Evolutionary conservation across 2,888 invertebrate species (phyloP), one percentile per base, ranked within the genome.

Genomic region (Sarcophaga carnaria): DNA sequence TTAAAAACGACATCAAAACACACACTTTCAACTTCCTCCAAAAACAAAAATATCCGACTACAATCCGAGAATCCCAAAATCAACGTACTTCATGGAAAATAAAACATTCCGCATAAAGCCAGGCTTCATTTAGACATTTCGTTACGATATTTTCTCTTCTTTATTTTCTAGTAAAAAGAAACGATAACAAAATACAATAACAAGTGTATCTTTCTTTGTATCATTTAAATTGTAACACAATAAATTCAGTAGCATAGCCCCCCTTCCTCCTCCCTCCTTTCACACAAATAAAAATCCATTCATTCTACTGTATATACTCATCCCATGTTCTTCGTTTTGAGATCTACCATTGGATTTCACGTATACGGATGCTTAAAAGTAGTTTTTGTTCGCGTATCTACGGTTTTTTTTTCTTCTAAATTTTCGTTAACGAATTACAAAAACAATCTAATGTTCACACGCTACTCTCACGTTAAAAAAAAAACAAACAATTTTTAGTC

Each of bases 381-480:
- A 70, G 76, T 80, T 83, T 86, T 71, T 54, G 12, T 54, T 17
- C 54, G 2, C 17, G 12, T 54, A 4, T 17, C 17, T 17, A 14
- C 54, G 12, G 5, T 14, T 54, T 54, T 54, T 3, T 22, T 54
- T 54, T 54, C 12, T 54, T 37, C 8, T 37, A 37, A 54, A 54
- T 54, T 54, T 54, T 37, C 37, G 5, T 14, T 54, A 54, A 54
- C 54, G 54, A 54, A 14, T 54, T 17, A 54, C 54, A 54, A 14
- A 12, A 74, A 80, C 54, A 76, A 69, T 83, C 77, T 69, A 78
- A 81, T 71, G 78, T 87, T 87, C 86, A 87, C 86, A 87, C 86
- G 86, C 83, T 87, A 79, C 86, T 87, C 80, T 71, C 20, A 71
- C 79, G 83, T 75, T 80, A 76, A 83, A 37, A 37, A 37, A 37